Evolutionary conservation across 2,797 vertebrate species (phyloP).

Genomic region (Chrysolophus pictus): DNA sequence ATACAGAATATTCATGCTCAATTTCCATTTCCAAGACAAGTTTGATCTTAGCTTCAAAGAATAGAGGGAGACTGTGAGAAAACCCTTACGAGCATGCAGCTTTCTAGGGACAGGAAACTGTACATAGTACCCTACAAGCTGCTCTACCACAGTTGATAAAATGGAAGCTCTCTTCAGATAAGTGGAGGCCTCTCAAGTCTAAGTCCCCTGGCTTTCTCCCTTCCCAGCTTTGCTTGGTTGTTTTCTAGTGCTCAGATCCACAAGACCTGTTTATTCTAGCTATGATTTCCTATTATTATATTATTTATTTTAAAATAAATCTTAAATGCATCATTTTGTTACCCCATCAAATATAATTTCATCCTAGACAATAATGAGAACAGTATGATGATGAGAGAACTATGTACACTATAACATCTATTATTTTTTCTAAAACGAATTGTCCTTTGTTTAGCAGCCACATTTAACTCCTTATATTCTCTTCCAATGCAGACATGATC

Average conservation of each 20-base stretch:
- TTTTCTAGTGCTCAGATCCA: background rate
- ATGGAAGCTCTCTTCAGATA: background rate
- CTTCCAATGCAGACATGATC: background rate
- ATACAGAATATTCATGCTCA: background rate
- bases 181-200: background rate
- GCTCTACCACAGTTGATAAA: background rate
- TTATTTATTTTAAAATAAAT: slow-evolving; percentile 3
- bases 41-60: background rate
- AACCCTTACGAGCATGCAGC: accelerated
- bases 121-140: background rate
- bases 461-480: background rate
- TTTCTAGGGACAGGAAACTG: background rate
- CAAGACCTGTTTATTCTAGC: background rate
- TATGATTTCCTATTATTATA: background rate
- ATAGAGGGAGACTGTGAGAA: background rate
- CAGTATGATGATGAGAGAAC: background rate
- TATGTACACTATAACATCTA: background rate
- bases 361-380: background rate
- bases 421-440: background rate
- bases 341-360: slow-evolving; percentile 2
- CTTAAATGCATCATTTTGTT: background rate
- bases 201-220: background rate
- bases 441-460: background rate
- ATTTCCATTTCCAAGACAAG: background rate
- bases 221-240: background rate